Base-by-base conservation (phyloP, 2,797 vertebrate species). In the Poeciliopsis turneri region DNA sequence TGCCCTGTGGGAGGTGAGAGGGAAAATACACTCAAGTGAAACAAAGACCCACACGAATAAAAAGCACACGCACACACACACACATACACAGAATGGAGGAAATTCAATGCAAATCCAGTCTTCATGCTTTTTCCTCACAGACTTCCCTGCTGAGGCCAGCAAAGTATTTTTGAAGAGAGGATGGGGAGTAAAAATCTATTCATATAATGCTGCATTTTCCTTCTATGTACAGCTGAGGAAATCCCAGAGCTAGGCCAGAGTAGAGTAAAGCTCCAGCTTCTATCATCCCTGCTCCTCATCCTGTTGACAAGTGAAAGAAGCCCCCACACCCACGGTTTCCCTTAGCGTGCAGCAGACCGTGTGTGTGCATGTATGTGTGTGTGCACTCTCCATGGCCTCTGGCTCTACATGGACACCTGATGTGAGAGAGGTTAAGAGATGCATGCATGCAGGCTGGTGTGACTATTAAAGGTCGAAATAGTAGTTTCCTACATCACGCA, bases 251-350 rank as follows among this genome's bases (percentile, higher is more conserved):
- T 1, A 75, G 78, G 80, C 88, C 93, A 8, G 87, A 90, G 88
- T 88, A 92, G 85, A 78, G 75, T 30, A 84, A 88, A 81, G 86
- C 89, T 84, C 84, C 85, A 75, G 82, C 90, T 85, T 87, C 86
- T 88, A 86, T 72, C 84, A 70, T 84, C 86, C 72, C 84, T 75
- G 85, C 86, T 77, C 51, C 85, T 90, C 90, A 92, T 94, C 94
- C 93, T 93, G 93, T 93, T 94, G 92, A 94, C 92, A 91, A 88
- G 75, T 81, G 55, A 77, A 85, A 83, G 82, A 74, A 85, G 76
- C 59, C 72, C 57, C 70, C 73, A 36, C 51, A 43, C 83, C 88
- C 85, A 66, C 83, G 82, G 84, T 83, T 77, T 87, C 78, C 81
- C 87, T 88, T 86, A 46, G 75, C 30, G 66, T 49, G 76, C 74